Evolutionary conservation across 2,888 invertebrate species (phyloP), one percentile per base, ranked within the genome.

Genomic region (Pheosia gnoma): DNA sequence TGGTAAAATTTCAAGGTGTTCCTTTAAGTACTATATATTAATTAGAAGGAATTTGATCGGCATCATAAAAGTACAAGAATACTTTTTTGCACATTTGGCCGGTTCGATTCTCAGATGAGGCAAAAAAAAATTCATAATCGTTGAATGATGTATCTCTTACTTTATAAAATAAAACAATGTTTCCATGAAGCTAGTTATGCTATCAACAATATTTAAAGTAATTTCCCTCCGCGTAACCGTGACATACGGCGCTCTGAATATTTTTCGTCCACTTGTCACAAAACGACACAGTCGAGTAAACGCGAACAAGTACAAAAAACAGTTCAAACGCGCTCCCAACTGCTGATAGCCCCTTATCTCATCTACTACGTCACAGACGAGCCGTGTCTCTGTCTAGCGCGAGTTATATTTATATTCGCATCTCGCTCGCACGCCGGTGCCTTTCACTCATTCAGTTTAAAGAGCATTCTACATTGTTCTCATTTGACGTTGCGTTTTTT

Each of bases 271-370:
- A 55, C 55, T 39, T 55, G 55, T 39, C 5, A 13, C 8, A 39
- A 55, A 57, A 45, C 41, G 13, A 36, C 10, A 36, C 10, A 25
- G 36, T 45, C 41, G 45, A 57, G 57, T 45, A 55, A 39, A 57
- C 57, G 58, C 70, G 61, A 72, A 81, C 88, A 70, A 90, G 88
- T 85, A 80, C 78, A 84, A 72, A 82, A 85, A 80, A 67, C 70
- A 65, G 71, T 85, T 77, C 71, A 75, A 90, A 89, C 84, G 87
- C 84, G 74, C 86, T 71, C 75, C 67, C 68, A 82, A 85, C 84
- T 82, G 84, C 87, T 91, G 93, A 92, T 92, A 92, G 90, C 89
- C 89, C 90, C 92, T 91, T 91, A 91, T 91, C 91, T 91, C 91
- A 89, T 91, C 91, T 88, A 90, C 89, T 85, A 89, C 91, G 90